Evolutionary conservation across 2,888 invertebrate species (phyloP), one percentile per base, ranked within the genome.

Genomic region (Ophioninae sp.): DNA sequence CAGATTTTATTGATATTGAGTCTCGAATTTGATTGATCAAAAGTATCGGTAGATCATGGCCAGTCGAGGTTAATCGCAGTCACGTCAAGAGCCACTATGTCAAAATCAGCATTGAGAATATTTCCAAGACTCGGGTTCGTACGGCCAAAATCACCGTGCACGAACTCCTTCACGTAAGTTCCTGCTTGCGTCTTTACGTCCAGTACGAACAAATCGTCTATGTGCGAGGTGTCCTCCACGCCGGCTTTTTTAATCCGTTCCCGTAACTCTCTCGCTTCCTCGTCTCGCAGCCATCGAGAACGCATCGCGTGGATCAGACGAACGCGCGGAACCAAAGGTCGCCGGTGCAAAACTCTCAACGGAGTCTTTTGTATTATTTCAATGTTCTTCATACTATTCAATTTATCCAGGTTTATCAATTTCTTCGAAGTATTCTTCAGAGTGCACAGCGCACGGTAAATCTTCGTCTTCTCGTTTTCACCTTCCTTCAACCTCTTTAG

Each of bases 121-220:
- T 95, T 94, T 0, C 95, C 93, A 39, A 99, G 93, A 88, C 95
- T 96, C 0, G 99, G 99, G 10, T 91, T 92, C 0, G 98, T 98
- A 87, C 99, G 94, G 0, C 97, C 97, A 91, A 99, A 97, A 94
- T 99, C 99, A 3, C 99, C 98, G 93, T 99, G 98, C 23, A 98
- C 97, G 94, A 99, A 97, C 94, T 99, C 99, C 93, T 99, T 99
- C 0, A 99, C 96, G 92, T 99, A 99, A 59, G 98, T 98, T 62
- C 99, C 99, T 10, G 99, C 99, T 90, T 98, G 97, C 0, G 98
- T 97, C 70, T 95, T 95, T 23, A 98, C 88, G 82, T 95, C 94
- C 41, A 98, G 89, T 68, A 94, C 93, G 88, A 98, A 95, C 72
- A 96, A 93, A 85, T 93, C 64, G 30, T 87, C 85, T 7, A 86